A percentile compares a stretch with the other conserved stretches of the same genome.
phyloP scores from a whole-genome alignment of 2,797 vertebrate species.

The Sciurus vulgaris region DNA sequence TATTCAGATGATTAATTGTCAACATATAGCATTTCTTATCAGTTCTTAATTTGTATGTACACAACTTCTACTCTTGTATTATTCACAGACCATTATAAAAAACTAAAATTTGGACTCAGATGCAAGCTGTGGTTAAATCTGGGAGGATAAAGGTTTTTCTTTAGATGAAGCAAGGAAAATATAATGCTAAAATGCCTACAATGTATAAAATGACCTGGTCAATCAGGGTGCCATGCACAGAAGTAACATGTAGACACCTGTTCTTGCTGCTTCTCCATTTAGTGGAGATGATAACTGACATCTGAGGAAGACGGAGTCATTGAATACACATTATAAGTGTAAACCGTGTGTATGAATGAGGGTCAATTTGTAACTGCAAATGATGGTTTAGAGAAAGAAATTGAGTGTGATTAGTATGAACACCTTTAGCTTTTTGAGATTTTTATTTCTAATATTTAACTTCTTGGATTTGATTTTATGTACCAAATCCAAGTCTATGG shows the following conservation, averaged over 20 bases:
- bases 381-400: neutral
- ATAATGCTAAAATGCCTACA: neutral
- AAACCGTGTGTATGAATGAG: neutral
- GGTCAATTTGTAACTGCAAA: slow-evolving; percentile 6
- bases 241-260: neutral
- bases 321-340: neutral
- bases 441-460: neutral
- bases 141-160: slow-evolving; percentile 33
- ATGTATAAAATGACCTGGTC: neutral
- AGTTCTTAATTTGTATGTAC: neutral
- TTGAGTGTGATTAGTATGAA: neutral
- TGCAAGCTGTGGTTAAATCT: neutral
- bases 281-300: neutral
- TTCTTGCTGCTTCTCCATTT: neutral
- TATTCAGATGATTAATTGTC: slow-evolving; percentile 11
- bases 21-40: neutral
- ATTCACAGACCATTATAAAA: slow-evolving; percentile 10
- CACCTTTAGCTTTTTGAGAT: neutral
- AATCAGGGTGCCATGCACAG: neutral
- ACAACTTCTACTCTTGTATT: neutral
- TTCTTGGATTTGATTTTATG: neutral
- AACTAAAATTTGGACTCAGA: neutral
- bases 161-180: slow-evolving; percentile 25
- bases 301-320: neutral
- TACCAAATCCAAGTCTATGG: neutral